Evolutionary conservation across 2,888 invertebrate genomes (phyloP).

Genomic region (Plagiodera versicolora): DNA sequence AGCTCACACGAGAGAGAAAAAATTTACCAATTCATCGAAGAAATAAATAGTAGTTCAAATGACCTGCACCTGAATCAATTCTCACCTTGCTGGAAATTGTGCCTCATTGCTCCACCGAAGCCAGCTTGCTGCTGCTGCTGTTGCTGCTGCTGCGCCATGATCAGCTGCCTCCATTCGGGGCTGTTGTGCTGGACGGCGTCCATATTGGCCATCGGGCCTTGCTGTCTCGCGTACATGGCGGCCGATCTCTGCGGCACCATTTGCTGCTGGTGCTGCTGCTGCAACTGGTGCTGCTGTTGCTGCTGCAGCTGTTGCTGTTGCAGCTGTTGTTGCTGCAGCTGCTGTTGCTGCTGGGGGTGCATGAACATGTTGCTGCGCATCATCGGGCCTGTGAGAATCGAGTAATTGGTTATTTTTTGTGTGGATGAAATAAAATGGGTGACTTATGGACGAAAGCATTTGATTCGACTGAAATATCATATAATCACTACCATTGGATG

Average conservation of each 20-base stretch:
- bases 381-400: conserved; percentile 61
- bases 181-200: conserved; percentile 59
- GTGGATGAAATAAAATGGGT: too few species aligned
- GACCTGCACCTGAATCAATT: too few species aligned
- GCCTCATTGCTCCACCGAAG: conserved; percentile 51
- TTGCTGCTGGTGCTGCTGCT: conserved; percentile 42
- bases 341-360: conserved; percentile 57
- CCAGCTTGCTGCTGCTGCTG: not conserved
- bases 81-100: conserved; percentile 58
- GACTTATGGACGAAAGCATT: too few species aligned
- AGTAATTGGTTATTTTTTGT: too few species aligned
- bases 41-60: too few species aligned
- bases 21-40: too few species aligned
- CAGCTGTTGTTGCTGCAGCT: conserved; percentile 61
- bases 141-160: conserved; percentile 62
- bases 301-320: conserved; percentile 50
- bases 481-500: too few species aligned
- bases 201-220: conserved; percentile 55
- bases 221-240: conserved; percentile 59
- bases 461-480: too few species aligned
- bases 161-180: conserved; percentile 64
- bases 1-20: too few species aligned
- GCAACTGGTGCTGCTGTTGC: conserved; percentile 36
- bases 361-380: conserved; percentile 66
- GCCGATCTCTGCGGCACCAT: conserved; percentile 44